A percentile compares a stretch with the other conserved stretches of the same genome.
phyloP scores from a whole-genome alignment of 2,888 invertebrate species.

The Macrosiphum euphorbiae region DNA sequence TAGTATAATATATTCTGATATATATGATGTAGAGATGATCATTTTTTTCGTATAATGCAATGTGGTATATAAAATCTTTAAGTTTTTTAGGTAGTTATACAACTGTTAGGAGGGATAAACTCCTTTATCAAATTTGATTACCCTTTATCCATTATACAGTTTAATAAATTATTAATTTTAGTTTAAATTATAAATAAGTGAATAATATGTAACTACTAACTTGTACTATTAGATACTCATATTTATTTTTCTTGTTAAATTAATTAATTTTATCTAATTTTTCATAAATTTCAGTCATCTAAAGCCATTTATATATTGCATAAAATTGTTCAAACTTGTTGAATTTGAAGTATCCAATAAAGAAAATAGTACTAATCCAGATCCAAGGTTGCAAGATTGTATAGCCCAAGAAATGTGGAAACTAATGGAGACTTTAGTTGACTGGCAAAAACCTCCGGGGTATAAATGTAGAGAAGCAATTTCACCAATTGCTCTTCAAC shows the following conservation, averaged over 20 bases:
- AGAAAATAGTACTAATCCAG: constrained; percentile 72
- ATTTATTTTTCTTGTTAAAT: background rate
- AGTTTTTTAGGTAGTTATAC: too few relatives aligned
- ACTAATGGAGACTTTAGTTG: constrained; percentile 79
- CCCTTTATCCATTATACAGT: too few relatives aligned
- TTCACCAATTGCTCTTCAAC: constrained; percentile 84
- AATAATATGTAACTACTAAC: background rate
- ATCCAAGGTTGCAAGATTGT: constrained; percentile 77
- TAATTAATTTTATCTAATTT: constrained; percentile 31
- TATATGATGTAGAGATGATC: too few relatives aligned
- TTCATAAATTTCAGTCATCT: constrained; percentile 76
- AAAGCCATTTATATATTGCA: constrained; percentile 85
- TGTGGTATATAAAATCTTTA: too few relatives aligned
- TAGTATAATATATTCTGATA: background rate
- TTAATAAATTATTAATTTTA: background rate
- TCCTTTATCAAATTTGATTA: too few relatives aligned
- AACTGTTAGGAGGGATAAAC: too few relatives aligned
- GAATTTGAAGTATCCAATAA: constrained; percentile 77
- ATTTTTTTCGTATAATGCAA: too few relatives aligned
- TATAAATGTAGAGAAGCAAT: constrained; percentile 76
- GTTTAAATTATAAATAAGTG: background rate
- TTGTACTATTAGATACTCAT: background rate
- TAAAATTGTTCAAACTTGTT: constrained; percentile 76
- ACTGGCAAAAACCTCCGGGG: constrained; percentile 75
- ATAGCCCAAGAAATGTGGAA: constrained; percentile 86